Evolutionary conservation across 2,888 invertebrate species (phyloP), one percentile per base, ranked within the genome.

Genomic region (Chymomyza caudatula): DNA sequence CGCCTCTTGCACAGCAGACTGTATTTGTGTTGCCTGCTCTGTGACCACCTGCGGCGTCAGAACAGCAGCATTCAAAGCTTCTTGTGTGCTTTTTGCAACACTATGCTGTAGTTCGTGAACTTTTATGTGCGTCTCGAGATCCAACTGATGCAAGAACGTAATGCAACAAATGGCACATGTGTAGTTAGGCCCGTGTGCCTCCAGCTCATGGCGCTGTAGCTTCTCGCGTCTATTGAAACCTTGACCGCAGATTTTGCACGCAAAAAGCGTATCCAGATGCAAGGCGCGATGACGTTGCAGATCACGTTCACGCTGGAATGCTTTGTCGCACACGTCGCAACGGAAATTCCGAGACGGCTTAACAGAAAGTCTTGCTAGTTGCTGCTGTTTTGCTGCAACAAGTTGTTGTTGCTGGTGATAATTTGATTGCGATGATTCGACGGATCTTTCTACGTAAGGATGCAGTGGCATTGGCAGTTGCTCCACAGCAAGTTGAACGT

Each of bases 241-340:
- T 23, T 93, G 86, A 71, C 93, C 93, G 89, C 95, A 95, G 63
- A 92, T 92, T 57, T 91, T 92, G 85, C 95, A 95, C 58, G 93
- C 92, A 82, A 94, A 94, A 1, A 94, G 92, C 76, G 94, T 93
- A 89, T 93, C 94, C 47, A 94, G 92, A 88, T 95, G 95, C 1
- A 94, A 91, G 0, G 93, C 91, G 15, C 92, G 91, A 89, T 95
- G 95, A 0, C 94, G 91, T 73, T 94, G 94, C 8, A 94, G 88
- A 88, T 95, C 95, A 49, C 94, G 91, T 88, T 94, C 94, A 1
- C 94, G 90, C 37, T 93, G 91, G 83, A 95, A 95, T 5, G 93
- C 92, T 86, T 94, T 94, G 60, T 92, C 92, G 86, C 95, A 95
- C 54, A 93, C 91, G 73, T 92, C 92, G 83, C 95, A 95, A 65